These are phyloP conservation scores for Campylomormyrus tamandua DNA, from an alignment of 2,113 vertebrate species.

Conservation along the genomic window DNA sequence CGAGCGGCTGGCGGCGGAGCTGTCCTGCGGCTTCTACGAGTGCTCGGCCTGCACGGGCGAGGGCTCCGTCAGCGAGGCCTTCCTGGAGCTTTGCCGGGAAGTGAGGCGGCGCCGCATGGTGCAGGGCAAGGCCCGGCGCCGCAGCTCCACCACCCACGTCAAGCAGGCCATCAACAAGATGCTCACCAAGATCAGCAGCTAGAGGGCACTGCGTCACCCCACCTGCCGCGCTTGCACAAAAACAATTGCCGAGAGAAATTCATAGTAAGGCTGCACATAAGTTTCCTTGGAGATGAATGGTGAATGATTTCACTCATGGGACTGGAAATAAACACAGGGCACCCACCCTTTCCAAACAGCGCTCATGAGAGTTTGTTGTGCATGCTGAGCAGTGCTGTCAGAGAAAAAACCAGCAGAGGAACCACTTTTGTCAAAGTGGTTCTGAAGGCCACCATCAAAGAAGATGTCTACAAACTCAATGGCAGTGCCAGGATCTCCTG, in stretches of 20 bases:
- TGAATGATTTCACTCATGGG: not conserved
- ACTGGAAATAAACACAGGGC: not conserved
- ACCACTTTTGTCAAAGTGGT: not conserved
- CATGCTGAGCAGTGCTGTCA: not conserved
- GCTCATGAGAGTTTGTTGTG: not conserved
- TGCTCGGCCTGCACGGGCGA: constrained; percentile 90
- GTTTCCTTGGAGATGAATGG: not conserved
- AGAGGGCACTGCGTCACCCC: constrained; percentile 36
- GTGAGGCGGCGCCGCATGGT: constrained; percentile 81
- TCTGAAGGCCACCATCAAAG: not conserved
- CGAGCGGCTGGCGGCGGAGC: constrained; percentile 85
- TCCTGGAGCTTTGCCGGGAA: constrained; percentile 89
- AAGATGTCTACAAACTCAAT: not conserved
- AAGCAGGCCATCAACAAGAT: constrained; percentile 99
- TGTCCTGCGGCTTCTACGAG: constrained; percentile 92
- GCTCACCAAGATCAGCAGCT: constrained; percentile 98
- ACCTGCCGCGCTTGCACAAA: not conserved
- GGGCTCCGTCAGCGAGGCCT: constrained; percentile 79
- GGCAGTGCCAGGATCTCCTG: not conserved
- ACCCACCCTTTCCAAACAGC: not conserved
- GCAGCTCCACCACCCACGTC: constrained; percentile 95
- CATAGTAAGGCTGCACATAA: not conserved
- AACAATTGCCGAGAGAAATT: not conserved
- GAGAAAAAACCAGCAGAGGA: not conserved
- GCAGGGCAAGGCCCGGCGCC: constrained; percentile 84